A percentile compares a stretch with the other conserved stretches of the same genome.
phyloP scores from a whole-genome alignment of 1,140 invertebrate genomes.

The Scaptomyza hsui region DNA sequence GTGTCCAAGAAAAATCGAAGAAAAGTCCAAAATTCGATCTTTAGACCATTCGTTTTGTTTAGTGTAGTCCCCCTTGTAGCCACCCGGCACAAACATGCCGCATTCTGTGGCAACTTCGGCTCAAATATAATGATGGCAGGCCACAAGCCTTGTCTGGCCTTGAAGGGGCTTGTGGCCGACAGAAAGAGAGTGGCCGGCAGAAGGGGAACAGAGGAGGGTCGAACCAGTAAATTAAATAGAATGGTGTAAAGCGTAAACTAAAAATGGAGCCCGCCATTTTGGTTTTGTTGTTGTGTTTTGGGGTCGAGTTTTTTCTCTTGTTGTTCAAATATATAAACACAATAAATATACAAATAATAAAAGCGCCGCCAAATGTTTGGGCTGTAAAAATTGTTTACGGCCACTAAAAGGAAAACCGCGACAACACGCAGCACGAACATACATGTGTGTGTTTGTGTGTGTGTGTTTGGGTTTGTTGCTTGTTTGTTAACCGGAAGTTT shows the following conservation, averaged over 20 bases:
- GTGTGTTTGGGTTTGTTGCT: slow-evolving; percentile 11
- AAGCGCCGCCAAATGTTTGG: slow-evolving; percentile 71
- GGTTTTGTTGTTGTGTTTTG: slow-evolving; percentile 24
- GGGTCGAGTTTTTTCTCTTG: slow-evolving; percentile 25
- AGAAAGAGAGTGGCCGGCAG: background rate
- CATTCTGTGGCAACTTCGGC: background rate
- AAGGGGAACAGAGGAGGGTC: background rate
- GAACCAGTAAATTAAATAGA: slow-evolving; percentile 55
- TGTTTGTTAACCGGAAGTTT: slow-evolving; percentile 42
- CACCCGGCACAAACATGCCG: background rate
- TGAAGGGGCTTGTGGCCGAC: background rate
- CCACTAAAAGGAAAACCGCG: slow-evolving; percentile 73
- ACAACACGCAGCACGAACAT: slow-evolving; percentile 40
- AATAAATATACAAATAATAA: slow-evolving; percentile 71
- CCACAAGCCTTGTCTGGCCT: slow-evolving; percentile 34
- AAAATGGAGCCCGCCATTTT: slow-evolving; percentile 50
- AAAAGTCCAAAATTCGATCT: too few species aligned
- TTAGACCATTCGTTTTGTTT: too few species aligned
- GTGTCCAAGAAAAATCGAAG: too few species aligned
- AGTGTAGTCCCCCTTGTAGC: background rate
- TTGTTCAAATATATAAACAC: slow-evolving; percentile 64
- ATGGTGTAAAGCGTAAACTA: slow-evolving; percentile 61
- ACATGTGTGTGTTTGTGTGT: slow-evolving; percentile 24
- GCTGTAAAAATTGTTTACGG: slow-evolving; percentile 80
- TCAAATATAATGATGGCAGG: slow-evolving; percentile 34